Evolutionary conservation across 1,140 invertebrate genomes (phyloP).

Genomic region (Ips typographus): DNA sequence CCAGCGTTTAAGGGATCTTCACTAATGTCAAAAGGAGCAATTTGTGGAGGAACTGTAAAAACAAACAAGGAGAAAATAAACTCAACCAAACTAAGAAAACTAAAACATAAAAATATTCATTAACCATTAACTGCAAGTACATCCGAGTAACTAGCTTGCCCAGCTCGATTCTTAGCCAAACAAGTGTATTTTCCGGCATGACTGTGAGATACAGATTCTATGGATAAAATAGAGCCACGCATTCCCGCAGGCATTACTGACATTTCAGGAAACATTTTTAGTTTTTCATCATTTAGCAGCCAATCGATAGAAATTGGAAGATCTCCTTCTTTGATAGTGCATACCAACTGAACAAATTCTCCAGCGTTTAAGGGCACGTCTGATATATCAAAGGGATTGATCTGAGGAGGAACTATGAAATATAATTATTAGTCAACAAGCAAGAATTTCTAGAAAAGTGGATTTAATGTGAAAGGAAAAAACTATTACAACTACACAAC

Average conservation of each 20-base stretch:
- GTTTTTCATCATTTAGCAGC: conserved; percentile 58
- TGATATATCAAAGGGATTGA: conserved; percentile 65
- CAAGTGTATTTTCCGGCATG: conserved; percentile 81
- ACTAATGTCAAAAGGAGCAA: conserved; percentile 67
- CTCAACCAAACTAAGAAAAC: not conserved
- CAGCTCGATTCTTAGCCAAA: conserved; percentile 73
- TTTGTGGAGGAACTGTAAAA: conserved; percentile 63
- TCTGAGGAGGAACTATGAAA: conserved; percentile 44
- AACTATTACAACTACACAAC: conserved; percentile 11
- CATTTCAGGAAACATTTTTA: conserved; percentile 46
- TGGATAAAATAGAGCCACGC: conserved; percentile 70
- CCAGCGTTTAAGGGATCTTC: conserved; percentile 67
- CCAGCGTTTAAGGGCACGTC: conserved; percentile 55
- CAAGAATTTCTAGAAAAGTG: not conserved
- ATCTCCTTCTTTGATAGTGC: conserved; percentile 66
- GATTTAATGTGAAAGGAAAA: conserved; percentile 14
- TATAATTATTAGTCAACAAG: not conserved
- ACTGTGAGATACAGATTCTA: conserved; percentile 70
- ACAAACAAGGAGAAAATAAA: not conserved
- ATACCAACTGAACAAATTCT: conserved; percentile 68
- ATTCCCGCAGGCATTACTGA: conserved; percentile 60
- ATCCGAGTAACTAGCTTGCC: conserved; percentile 67
- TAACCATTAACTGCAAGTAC: conserved; percentile 64
- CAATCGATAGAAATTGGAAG: conserved; percentile 62
- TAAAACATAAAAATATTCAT: not conserved